Base-by-base conservation (phyloP, 2,888 invertebrate species). In the Folsomia candida region DNA sequence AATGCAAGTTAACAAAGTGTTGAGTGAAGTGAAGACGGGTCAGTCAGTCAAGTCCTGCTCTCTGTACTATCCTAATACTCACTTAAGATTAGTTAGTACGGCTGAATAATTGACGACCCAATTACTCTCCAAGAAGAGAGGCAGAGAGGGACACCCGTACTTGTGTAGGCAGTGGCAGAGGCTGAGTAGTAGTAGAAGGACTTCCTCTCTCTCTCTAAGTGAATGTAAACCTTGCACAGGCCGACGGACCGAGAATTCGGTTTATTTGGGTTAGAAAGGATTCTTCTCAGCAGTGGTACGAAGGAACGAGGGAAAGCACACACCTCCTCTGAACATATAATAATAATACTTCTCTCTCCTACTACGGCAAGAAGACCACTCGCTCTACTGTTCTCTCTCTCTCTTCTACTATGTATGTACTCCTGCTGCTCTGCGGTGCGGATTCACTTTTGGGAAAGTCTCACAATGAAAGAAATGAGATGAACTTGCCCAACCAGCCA, bases 51-150 rank as follows among this genome's bases (percentile, higher is more conserved):
- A n/a, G n/a, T n/a, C 14, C 6, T 37, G 37, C 14, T 37, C 37
- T 14, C 37, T 37, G 6, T 37, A 9, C 37, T n/a, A 37, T 37
- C 4, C 37, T 37, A 9, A 37, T 37, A 37, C 37, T 37, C n/a
- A 54, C 54, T 54, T 54, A 54, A 54, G 54, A 54, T 54, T 54
- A 54, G 54, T 54, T 54, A 54, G 22, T 20, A 54, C 18, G 20
- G 11, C n/a, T 54, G 22, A 54, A 54, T 54, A 54, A 54, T 54
- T 54, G 22, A 54, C 20, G 54, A 54, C 18, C 54, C 54, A 54
- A 54, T 54, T 54, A 54, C 54, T 54, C 20, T 54, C n/a, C n/a
- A n/a, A n/a, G n/a, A n/a, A n/a, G n/a, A n/a, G n/a, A n/a, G n/a
- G n/a, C n/a, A n/a, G n/a, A 14, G 37, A 37, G 37, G 4, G 37